Evolutionary conservation across 2,888 invertebrate genomes (phyloP).

Genomic region (Gari tellinella): DNA sequence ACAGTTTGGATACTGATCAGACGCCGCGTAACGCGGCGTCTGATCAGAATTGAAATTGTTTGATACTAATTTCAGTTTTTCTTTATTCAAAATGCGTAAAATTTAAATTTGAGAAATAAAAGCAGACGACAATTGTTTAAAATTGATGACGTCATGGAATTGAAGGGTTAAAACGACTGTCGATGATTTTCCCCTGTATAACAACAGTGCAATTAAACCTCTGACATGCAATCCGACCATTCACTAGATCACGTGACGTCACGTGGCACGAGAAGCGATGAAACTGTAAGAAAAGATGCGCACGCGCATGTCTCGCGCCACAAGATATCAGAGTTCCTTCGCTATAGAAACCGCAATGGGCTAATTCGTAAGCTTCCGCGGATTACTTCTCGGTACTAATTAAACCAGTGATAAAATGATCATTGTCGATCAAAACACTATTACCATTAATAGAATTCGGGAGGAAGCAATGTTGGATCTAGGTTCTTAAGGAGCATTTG

Average conservation of each 20-base stretch:
- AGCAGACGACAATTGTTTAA: too few relatives aligned
- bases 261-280: constrained; percentile 47
- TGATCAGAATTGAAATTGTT: too few relatives aligned
- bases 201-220: too few relatives aligned
- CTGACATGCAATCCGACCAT: constrained; percentile 32
- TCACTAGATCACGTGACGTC: constrained; percentile 23
- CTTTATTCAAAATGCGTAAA: too few relatives aligned
- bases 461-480: constrained; percentile 1
- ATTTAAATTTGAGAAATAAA: too few relatives aligned
- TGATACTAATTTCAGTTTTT: too few relatives aligned
- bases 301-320: constrained; percentile 31
- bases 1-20: too few relatives aligned
- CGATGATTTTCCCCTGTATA: too few relatives aligned
- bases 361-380: constrained; percentile 20
- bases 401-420: constrained; percentile 49
- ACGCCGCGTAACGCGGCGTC: too few relatives aligned
- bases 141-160: too few relatives aligned
- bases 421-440: constrained; percentile 42
- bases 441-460: constrained; percentile 16
- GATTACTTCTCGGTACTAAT: constrained; percentile 35
- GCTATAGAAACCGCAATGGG: constrained; percentile 44
- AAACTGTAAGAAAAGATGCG: constrained; percentile 42
- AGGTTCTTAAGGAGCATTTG: constrained; percentile 5
- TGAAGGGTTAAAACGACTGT: too few relatives aligned
- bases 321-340: constrained; percentile 35